Evolutionary conservation across 1,140 invertebrate genomes (phyloP), one percentile per base, ranked within the genome.

Genomic region (Diprion similis): DNA sequence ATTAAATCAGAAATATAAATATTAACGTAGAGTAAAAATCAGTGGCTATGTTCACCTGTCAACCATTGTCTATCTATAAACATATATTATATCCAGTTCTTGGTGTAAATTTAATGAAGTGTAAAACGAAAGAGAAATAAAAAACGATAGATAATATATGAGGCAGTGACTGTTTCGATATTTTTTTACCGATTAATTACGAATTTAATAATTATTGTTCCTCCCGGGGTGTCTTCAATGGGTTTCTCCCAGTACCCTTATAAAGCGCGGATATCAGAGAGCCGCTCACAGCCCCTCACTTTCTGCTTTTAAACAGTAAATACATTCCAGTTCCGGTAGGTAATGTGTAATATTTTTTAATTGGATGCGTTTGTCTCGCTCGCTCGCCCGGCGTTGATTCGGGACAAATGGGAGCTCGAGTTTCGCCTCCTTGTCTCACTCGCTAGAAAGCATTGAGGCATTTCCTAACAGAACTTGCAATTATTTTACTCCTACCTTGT

Each of bases 281-380:
- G 68, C 73, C 74, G 15, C 69, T 73, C 51, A 78, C 73, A 71
- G 15, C 73, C 70, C 72, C 59, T 75, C 72, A 80, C 81, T 77
- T 71, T 6, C 11, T 59, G 77, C 81, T 84, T 86, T 82, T 85
- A 83, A 85, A 87, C 82, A 82, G 80, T 85, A 86, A 85, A 86
- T 84, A 85, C 81, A 81, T 85, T 87, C 86, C 85, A 83, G 80
- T 77, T 76, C 79, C 81, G 78, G 80, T 78, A 77, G 81, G 80
- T 85, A 87, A 87, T 86, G 82, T 84, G 83, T 86, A 86, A 87
- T 87, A 87, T 59, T 87, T 87, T 87, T 87, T 87, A 87, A 87
- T 87, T 87, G 85, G 85, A 87, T 59, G 51, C n/a, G 11, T 59
- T 59, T 85, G 81, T 80, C 79, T 74, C 80, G 71, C 77, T 82